Conservation (phyloP, 2,113 vertebrate genomes). For the Microtus richardsoni region DNA sequence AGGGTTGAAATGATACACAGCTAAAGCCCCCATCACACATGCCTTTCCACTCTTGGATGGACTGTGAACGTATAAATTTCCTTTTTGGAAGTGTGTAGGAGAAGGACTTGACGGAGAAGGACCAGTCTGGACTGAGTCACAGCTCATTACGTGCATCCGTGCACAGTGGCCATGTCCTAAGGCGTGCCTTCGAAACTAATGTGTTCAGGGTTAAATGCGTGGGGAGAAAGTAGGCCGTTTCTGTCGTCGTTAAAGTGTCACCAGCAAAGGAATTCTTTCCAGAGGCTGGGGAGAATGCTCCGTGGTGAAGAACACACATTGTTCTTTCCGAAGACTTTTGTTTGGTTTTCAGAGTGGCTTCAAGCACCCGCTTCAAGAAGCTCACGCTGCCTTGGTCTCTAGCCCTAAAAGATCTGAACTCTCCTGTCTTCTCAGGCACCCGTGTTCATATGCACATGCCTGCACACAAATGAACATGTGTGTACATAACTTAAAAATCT, state of each 20-base stretch:
- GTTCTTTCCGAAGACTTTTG: background rate
- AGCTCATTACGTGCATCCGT: background rate
- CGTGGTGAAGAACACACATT: background rate
- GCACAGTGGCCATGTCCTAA: background rate
- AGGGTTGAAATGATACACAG: background rate
- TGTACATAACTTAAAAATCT: background rate
- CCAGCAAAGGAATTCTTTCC: background rate
- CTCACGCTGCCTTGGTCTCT: background rate
- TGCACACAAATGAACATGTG: background rate
- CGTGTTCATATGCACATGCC: background rate
- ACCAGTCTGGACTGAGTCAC: background rate
- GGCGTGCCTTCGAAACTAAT: background rate
- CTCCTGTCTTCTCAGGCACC: too few species aligned
- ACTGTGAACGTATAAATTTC: background rate
- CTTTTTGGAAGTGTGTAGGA: background rate
- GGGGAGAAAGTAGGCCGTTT: background rate
- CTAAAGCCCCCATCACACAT: background rate
- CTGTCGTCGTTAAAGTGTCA: constrained; percentile 33
- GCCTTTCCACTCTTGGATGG: background rate
- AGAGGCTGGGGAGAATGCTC: background rate
- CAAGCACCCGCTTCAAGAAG: background rate
- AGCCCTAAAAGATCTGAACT: background rate
- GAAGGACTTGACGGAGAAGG: background rate
- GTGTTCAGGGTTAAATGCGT: background rate
- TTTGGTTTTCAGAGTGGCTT: background rate